Conservation (phyloP, 2,888 invertebrate genomes). For the Amphimallon solstitiale region DNA sequence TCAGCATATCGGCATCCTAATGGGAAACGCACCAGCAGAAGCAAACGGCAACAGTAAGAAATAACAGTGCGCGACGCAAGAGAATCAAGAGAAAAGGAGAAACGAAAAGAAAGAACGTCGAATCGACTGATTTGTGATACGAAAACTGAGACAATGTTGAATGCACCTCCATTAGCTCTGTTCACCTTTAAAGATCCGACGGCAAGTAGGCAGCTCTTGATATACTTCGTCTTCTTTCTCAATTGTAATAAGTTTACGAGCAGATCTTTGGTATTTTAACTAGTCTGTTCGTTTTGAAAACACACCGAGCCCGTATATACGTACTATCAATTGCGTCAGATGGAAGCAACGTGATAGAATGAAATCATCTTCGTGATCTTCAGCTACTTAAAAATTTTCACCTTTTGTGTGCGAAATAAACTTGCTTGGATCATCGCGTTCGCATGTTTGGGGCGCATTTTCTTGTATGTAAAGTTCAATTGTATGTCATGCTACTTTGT, state of each 20-base stretch:
- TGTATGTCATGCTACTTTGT: too few relatives aligned
- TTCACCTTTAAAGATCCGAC: constrained; percentile 47
- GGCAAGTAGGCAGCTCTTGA: too few relatives aligned
- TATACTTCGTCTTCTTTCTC: constrained; percentile 35
- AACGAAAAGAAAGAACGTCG: constrained; percentile 13
- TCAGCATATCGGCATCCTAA: constrained; percentile 58
- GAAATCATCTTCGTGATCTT: background rate
- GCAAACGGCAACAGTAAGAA: constrained; percentile 1
- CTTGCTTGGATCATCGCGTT: too few relatives aligned
- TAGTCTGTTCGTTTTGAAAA: constrained; percentile 27
- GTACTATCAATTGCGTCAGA: constrained; percentile 12
- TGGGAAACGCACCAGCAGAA: constrained; percentile 46
- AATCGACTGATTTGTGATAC: constrained; percentile 56
- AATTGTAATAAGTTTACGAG: constrained; percentile 32
- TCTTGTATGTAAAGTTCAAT: too few relatives aligned
- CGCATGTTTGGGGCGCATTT: too few relatives aligned
- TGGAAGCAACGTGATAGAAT: background rate
- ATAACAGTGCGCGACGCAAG: background rate
- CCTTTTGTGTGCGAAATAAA: background rate
- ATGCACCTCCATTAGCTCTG: constrained; percentile 55
- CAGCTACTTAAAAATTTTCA: background rate
- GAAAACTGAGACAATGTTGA: constrained; percentile 54
- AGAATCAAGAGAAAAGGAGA: background rate
- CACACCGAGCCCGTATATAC: constrained; percentile 12
- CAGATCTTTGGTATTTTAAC: constrained; percentile 33